phyloP scores from a whole-genome alignment of 2,113 vertebrate species.

The Galemys pyrenaicus region DNA sequence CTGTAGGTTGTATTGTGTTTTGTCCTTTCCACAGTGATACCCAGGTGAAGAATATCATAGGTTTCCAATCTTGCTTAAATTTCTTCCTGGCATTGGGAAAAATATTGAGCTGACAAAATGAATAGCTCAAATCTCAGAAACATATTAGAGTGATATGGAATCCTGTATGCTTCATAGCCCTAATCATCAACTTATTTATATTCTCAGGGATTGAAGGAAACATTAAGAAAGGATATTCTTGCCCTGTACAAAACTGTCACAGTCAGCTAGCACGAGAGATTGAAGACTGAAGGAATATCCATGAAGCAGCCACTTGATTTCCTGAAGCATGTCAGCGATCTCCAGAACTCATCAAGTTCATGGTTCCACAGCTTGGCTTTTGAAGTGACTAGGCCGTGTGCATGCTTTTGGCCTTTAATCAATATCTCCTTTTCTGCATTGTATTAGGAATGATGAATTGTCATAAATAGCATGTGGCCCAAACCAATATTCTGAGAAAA shows the following conservation, averaged over 20 bases:
- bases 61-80: constrained; percentile 49
- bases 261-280: constrained; percentile 60
- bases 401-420: constrained; percentile 38
- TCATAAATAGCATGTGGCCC: constrained; percentile 48
- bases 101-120: constrained; percentile 62
- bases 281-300: constrained; percentile 63
- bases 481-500: constrained; percentile 56
- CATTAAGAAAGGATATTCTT: constrained; percentile 61
- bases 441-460: constrained; percentile 57
- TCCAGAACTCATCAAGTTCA: constrained; percentile 67
- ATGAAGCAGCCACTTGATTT: constrained; percentile 59
- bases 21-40: background rate
- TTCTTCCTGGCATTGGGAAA: constrained; percentile 58
- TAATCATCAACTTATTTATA: constrained; percentile 69
- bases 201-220: constrained; percentile 54
- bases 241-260: constrained; percentile 57
- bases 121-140: constrained; percentile 73
- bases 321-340: constrained; percentile 54
- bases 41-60: constrained; percentile 25
- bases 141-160: constrained; percentile 53
- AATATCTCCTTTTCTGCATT: constrained; percentile 43
- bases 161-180: constrained; percentile 54
- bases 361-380: constrained; percentile 46
- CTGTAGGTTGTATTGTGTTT: constrained; percentile 22
- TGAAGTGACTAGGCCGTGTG: background rate